Percentiles rank a stretch among this genome's conserved stretches.
These are phyloP conservation scores for Cryptotermes secundus DNA, from an alignment of 1,140 invertebrate species.

Conservation along the genomic window DNA sequence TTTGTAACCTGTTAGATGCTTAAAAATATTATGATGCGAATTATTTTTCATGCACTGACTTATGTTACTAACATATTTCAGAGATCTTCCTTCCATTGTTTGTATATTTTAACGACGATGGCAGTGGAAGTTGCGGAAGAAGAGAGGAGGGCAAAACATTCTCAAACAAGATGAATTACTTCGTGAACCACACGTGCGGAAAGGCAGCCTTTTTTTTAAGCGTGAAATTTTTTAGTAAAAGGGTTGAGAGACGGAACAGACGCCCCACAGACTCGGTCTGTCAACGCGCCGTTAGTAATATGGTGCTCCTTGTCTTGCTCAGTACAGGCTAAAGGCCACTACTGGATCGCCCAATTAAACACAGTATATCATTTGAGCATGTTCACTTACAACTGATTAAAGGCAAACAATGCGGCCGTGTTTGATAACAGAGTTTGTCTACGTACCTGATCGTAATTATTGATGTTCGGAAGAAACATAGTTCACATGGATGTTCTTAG, in stretches of 20 bases:
- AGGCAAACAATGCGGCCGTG: background rate
- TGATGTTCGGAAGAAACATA: background rate
- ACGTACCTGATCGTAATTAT: background rate
- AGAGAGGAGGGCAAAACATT: background rate
- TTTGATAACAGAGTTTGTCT: background rate
- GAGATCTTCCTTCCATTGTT: background rate
- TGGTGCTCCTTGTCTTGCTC: background rate
- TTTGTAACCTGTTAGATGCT: too few species aligned
- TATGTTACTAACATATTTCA: too few species aligned
- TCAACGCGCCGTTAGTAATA: background rate
- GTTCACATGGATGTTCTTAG: background rate
- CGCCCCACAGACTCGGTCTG: background rate
- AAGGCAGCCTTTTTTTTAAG: conserved; percentile 1
- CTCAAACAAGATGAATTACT: conserved; percentile 17
- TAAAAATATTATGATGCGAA: too few species aligned
- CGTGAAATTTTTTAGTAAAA: conserved; percentile 13
- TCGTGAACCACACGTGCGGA: background rate
- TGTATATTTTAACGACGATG: background rate
- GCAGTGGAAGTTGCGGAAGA: background rate
- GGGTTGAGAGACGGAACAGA: background rate
- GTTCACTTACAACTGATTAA: background rate
- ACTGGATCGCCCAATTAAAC: background rate
- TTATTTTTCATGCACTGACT: too few species aligned
- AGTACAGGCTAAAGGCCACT: background rate
- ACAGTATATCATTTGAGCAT: conserved; percentile 3